Evolutionary conservation across 2,113 vertebrate genomes (phyloP).

Genomic region (Cnemophilus loriae): DNA sequence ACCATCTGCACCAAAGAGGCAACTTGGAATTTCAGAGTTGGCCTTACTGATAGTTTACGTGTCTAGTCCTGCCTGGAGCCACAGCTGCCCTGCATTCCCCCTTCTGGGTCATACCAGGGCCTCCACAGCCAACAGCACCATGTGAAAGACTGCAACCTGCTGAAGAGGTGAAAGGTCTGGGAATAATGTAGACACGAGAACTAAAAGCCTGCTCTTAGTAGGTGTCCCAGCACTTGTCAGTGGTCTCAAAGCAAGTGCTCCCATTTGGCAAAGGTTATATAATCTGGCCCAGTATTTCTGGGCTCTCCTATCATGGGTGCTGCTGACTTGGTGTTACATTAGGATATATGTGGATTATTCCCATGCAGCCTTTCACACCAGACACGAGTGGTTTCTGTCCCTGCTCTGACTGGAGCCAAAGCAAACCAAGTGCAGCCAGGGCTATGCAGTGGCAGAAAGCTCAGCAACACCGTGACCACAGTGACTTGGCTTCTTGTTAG

Average conservation of each 20-base stretch:
- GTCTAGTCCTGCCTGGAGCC: neutral
- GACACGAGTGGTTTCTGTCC: accelerated
- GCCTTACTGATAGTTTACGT: neutral
- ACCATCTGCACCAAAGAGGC: neutral
- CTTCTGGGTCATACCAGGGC: neutral
- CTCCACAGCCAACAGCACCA: neutral
- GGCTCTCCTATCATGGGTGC: neutral
- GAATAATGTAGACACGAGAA: neutral
- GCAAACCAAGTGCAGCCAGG: neutral
- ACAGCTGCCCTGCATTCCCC: neutral
- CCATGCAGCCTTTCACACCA: neutral
- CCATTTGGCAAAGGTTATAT: neutral
- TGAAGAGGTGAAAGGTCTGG: neutral
- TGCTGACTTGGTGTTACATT: neutral
- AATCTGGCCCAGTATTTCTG: neutral
- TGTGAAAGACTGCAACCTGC: neutral
- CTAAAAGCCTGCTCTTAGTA: neutral
- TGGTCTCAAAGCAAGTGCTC: neutral
- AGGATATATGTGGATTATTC: neutral
- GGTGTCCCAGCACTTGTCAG: neutral
- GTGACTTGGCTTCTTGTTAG: neutral
- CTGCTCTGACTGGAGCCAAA: neutral
- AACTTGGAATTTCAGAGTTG: neutral
- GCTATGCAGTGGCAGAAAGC: neutral
- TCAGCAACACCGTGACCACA: neutral